Evolutionary conservation across 1,140 invertebrate species (phyloP), one percentile per base, ranked within the genome.

Genomic region (Drosophila leontia): DNA sequence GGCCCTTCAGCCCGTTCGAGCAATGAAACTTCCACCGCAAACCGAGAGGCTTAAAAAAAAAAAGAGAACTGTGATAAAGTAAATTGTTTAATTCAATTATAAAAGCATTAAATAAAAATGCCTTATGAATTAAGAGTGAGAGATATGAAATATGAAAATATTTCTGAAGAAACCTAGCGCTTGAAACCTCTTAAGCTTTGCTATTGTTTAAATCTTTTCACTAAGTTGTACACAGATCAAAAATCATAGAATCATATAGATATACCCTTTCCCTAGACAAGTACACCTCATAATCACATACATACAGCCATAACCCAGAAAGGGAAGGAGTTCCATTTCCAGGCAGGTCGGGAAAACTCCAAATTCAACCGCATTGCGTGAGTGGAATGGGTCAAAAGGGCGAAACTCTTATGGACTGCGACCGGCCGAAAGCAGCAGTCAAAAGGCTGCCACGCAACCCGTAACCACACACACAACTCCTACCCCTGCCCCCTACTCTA

Each of bases 361-460:
- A 70, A 53, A 19, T 39, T 63, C 32, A 17, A 68, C 19, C 34
- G 15, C 61, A 48, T n/a, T 64, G 35, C 26, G 35, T 34, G 44
- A 19, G 13, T 23, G 62, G 17, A 32, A 12, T 23, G 58, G 44
- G 13, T 8, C 13, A 59, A 45, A 15, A 15, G 56, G 60, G 23
- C 19, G 19, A 56, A 56, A 62, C 39, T 62, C 64, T 39, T 62
- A 67, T 62, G 64, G 44, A 47, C 55, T 65, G 53, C 29, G 51
- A 59, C 13, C 55, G 13, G 15, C 1, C 37, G 1, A 41, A 35
- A 17, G 34, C 9, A 53, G 32, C 35, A 51, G 68, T 56, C 44
- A 58, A 64, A 75, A 65, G 72, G 69, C 62, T 74, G 44, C n/a
- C n/a, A 29, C 23, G 11, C 17, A 13, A 29, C 26, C 26, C 26